phyloP scores from a whole-genome alignment of 2,113 vertebrate species.

The Ploceus nigricollis region DNA sequence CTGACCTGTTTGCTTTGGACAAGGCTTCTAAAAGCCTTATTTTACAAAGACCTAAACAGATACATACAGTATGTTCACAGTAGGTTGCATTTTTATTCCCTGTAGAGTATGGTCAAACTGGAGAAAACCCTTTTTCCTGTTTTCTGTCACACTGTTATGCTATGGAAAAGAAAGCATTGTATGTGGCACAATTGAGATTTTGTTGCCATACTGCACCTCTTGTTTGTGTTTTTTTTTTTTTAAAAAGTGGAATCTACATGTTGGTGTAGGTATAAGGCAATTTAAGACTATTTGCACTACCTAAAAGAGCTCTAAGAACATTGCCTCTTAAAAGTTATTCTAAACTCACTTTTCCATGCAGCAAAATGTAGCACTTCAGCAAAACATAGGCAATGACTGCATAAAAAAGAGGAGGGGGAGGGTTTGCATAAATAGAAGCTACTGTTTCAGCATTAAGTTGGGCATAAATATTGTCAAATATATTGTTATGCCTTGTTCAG shows the following conservation, averaged over 20 bases:
- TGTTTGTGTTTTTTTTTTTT: neutral
- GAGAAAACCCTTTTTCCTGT: neutral
- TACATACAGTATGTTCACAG: neutral
- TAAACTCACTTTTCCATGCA: neutral
- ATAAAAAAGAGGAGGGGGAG: accelerated
- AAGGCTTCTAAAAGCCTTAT: neutral
- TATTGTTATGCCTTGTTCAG: neutral
- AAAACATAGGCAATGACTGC: neutral
- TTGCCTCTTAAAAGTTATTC: neutral
- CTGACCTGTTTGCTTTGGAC: neutral
- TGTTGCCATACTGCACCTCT: neutral
- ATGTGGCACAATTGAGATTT: neutral
- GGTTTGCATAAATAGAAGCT: neutral
- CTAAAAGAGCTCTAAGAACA: neutral
- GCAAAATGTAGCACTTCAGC: neutral
- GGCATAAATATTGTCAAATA: neutral
- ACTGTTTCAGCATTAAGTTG: neutral
- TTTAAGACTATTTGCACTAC: neutral
- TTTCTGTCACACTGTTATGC: neutral
- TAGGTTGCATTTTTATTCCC: neutral
- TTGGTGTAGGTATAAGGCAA: neutral
- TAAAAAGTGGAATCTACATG: neutral
- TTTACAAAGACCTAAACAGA: neutral
- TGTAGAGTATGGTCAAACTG: neutral
- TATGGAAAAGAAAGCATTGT: neutral